Evolutionary conservation across 2,113 vertebrate species (phyloP).

Genomic region (Megaptera novaeangliae): DNA sequence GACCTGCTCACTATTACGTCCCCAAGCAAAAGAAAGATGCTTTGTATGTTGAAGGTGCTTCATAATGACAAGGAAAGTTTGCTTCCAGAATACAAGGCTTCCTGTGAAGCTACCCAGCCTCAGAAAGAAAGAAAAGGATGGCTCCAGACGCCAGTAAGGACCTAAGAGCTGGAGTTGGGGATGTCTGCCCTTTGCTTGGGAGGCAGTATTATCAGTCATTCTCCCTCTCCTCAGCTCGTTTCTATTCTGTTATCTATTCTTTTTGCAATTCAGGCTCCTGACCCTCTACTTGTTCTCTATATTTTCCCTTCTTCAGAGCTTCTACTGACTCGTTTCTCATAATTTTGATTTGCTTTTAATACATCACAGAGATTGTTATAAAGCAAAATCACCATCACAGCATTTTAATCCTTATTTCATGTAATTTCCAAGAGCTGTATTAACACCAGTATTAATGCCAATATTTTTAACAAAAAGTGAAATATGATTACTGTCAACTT

Average conservation of each 20-base stretch:
- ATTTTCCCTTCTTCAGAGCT: neutral
- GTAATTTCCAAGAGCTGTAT: neutral
- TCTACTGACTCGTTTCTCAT: neutral
- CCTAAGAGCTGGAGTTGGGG: neutral
- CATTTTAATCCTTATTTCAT: neutral
- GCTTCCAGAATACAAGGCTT: neutral
- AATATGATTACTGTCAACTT: neutral
- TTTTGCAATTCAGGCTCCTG: neutral
- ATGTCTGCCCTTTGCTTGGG: neutral
- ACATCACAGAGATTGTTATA: neutral
- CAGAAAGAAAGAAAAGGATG: neutral
- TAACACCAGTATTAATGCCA: neutral
- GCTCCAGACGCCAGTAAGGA: neutral
- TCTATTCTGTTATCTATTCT: neutral
- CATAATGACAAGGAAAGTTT: neutral
- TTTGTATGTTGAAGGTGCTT: neutral
- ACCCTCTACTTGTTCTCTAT: neutral
- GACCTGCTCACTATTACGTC: neutral
- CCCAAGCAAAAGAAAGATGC: neutral
- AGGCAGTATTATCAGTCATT: neutral
- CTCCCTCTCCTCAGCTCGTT: neutral
- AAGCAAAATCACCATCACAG: neutral
- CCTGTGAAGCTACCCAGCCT: neutral
- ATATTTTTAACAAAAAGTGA: neutral
- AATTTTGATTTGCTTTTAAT: neutral